Evolutionary conservation across 2,888 invertebrate genomes (phyloP), one percentile per base, ranked within the genome.

Genomic region (Macrophya alboannulata): DNA sequence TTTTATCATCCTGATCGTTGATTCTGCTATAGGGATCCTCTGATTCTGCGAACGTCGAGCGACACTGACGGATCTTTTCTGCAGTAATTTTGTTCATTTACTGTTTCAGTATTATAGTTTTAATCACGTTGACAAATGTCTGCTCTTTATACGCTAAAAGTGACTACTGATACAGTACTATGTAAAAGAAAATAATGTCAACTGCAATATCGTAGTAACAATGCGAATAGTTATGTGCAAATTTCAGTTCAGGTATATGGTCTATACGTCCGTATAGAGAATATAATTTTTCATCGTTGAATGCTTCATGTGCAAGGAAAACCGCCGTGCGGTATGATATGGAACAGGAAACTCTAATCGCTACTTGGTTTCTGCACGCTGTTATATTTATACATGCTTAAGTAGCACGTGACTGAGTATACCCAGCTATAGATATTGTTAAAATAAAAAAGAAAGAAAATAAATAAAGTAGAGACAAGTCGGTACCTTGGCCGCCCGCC

Each of bases 361-460:
- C 37, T 68, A 6, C 31, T 68, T 12, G 17, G 2, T 37, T 68
- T 8, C 17, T 17, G 68, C 15, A 17, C 17, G 10, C 37, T 37
- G 68, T 68, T 68, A 68, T 68, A 68, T 68, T 68, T 68, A 68
- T 68, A 31, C 68, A 68, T 17, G 37, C 9, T 25, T 31, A 12
- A 4, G 12, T 62, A 62, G 62, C 21, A 62, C 68, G 37, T 17
- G 37, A 17, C 37, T 12, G 37, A 17, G 25, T 6, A 37, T 25
- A 68, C 31, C 3, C 17, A 8, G 37, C 37, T 68, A 68, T 48
- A 12, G 31, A 31, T 31, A 2, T 62, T 62, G 62, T 62, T 62
- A 25, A 25, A 62, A 25, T 9, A 21, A 62, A 62, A 62, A 4
- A 25, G 10, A 12, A 62, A 25, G 25, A 25, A 62, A 62, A 62